Evolutionary conservation across 2,888 invertebrate species (phyloP).

Genomic region (Sepiola atlantica): DNA sequence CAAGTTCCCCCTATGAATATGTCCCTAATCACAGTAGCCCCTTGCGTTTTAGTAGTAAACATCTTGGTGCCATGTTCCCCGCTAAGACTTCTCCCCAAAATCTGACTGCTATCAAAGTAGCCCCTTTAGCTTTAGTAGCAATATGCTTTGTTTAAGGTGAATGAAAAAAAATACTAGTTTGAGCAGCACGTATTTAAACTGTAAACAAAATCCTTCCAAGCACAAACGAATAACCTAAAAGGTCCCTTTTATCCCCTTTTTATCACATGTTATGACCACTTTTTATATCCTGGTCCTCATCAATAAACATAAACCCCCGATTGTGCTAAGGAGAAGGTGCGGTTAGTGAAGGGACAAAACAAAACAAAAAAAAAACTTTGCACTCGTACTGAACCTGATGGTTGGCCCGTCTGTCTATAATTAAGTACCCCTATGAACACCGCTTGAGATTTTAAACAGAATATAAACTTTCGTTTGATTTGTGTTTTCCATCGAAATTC

Average conservation of each 20-base stretch:
- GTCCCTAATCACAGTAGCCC: too few species aligned
- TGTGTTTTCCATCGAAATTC: neutral
- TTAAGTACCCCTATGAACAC: neutral
- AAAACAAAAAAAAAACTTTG: neutral
- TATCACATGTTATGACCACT: neutral
- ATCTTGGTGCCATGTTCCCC: too few species aligned
- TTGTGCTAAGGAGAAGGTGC: neutral
- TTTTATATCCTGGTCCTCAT: neutral
- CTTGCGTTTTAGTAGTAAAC: too few species aligned
- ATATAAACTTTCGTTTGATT: neutral
- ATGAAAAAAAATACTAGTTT: neutral
- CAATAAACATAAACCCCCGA: constrained; percentile 21
- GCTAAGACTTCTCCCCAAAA: too few species aligned
- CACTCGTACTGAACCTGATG: neutral
- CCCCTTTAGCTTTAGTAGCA: too few species aligned
- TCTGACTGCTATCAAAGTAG: too few species aligned
- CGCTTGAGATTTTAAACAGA: neutral
- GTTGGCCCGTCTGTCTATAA: neutral
- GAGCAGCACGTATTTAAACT: neutral
- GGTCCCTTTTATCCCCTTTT: neutral
- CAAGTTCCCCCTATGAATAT: too few species aligned
- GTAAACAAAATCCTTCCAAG: neutral
- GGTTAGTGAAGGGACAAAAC: neutral
- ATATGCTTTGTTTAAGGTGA: too few species aligned
- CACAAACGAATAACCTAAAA: neutral